Evolutionary conservation across 2,888 invertebrate species (phyloP).

Genomic region (Scelioninae gen. 2): DNA sequence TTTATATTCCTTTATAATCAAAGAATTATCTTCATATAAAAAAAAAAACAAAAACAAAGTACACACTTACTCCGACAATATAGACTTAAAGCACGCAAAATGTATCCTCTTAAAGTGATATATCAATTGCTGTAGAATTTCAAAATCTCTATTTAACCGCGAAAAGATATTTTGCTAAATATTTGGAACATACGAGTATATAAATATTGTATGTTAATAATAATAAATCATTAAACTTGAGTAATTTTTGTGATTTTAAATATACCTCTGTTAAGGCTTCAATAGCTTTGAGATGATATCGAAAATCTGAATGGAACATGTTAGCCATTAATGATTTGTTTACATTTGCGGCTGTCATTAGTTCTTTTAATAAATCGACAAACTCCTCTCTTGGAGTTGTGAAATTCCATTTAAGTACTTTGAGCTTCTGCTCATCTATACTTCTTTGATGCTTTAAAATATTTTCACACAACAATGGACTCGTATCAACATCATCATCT

Average conservation of each 20-base stretch:
- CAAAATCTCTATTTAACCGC: no score
- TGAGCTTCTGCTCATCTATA: slow-evolving; percentile 95
- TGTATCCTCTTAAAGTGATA: no score
- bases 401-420: slow-evolving; percentile 97
- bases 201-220: no score
- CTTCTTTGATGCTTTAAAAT: slow-evolving; percentile 94
- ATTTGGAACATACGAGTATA: no score
- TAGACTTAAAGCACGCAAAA: no score
- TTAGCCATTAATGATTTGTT: slow-evolving; percentile 91
- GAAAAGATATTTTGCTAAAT: no score
- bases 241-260: background rate
- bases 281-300: slow-evolving; percentile 95
- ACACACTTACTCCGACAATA: no score
- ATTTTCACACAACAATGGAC: slow-evolving; percentile 83
- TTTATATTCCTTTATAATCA: no score
- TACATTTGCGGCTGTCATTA: slow-evolving; percentile 91
- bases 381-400: slow-evolving; percentile 95
- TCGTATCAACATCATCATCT: slow-evolving; percentile 88
- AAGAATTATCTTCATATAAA: no score
- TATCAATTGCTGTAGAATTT: no score
- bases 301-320: slow-evolving; percentile 96
- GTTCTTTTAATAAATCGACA: slow-evolving; percentile 91
- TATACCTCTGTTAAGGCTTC: slow-evolving; percentile 88
- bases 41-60: no score
- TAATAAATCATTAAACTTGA: no score